Evolutionary conservation across 2,888 invertebrate species (phyloP).

Genomic region (Pristionchus maxplancki): DNA sequence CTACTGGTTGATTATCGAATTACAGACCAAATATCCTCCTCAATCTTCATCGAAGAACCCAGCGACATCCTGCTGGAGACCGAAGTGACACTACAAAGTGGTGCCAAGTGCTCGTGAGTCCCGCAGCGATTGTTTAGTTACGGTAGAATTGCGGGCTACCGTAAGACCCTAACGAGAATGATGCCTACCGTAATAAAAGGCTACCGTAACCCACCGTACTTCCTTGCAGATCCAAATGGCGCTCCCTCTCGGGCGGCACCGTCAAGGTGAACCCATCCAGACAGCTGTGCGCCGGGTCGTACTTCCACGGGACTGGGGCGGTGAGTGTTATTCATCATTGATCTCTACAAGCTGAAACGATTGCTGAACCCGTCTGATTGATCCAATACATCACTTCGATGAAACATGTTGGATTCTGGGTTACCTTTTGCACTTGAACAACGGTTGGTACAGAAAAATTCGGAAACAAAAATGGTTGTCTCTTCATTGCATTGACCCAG

Average conservation of each 20-base stretch:
- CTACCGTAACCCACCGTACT: neutral
- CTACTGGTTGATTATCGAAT: neutral
- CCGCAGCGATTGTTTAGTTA: neutral
- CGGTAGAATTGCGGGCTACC: too few relatives aligned
- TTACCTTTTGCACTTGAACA: too few relatives aligned
- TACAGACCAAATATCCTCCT: neutral
- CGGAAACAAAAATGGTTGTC: too few relatives aligned
- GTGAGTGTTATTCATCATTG: constrained; percentile 52
- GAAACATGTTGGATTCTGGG: too few relatives aligned
- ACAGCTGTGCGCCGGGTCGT: constrained; percentile 64
- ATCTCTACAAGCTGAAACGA: too few relatives aligned
- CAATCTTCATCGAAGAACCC: constrained; percentile 20
- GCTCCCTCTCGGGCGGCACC: constrained; percentile 44
- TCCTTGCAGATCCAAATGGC: constrained; percentile 7
- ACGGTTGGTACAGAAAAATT: too few relatives aligned
- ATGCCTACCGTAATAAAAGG: too few relatives aligned
- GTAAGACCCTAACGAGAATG: too few relatives aligned
- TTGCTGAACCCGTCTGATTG: too few relatives aligned
- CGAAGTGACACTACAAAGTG: constrained; percentile 57
- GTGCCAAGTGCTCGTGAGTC: constrained; percentile 52
- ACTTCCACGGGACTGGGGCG: constrained; percentile 65
- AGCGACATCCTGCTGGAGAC: constrained; percentile 54
- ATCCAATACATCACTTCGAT: too few relatives aligned
- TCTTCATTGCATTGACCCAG: too few relatives aligned
- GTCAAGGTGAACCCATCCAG: constrained; percentile 51